Evolutionary conservation across 1,140 invertebrate species (phyloP).

Genomic region (Aleiodes sp.): DNA sequence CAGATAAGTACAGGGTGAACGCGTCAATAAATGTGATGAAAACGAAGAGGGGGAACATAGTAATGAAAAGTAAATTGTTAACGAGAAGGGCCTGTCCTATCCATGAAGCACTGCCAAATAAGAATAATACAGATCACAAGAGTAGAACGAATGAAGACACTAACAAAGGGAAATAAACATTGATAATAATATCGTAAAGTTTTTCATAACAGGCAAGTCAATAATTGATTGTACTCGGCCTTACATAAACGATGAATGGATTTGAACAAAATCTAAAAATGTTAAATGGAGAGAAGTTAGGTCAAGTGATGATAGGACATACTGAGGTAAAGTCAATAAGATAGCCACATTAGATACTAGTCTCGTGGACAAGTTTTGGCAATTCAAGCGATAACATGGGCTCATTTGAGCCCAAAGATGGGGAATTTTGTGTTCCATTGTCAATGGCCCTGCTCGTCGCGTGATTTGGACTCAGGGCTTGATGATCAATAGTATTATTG

Average conservation of each 20-base stretch:
- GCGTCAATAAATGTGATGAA: neutral
- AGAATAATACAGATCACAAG: neutral
- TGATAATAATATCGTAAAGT: neutral
- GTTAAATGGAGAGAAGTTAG: neutral
- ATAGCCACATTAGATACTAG: conserved; percentile 70
- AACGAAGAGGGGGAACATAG: neutral
- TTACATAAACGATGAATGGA: no score
- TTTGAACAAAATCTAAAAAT: no score
- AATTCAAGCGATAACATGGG: conserved; percentile 67
- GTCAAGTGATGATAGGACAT: neutral
- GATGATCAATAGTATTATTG: conserved; percentile 46
- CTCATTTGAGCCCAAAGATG: conserved; percentile 63
- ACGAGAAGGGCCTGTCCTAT: neutral
- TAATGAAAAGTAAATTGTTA: neutral
- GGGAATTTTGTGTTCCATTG: conserved; percentile 56
- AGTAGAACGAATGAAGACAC: no score
- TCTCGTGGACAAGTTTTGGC: conserved; percentile 76
- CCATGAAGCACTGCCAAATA: neutral
- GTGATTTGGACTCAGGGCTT: conserved; percentile 52
- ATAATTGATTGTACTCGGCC: no score
- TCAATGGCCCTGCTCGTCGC: conserved; percentile 51
- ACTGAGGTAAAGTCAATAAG: conserved; percentile 17
- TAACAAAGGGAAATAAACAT: neutral
- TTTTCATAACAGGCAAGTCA: neutral
- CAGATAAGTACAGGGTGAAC: conserved; percentile 18